Base-by-base conservation (phyloP, 2,888 invertebrate species). In the Trissolcus japonicus region DNA sequence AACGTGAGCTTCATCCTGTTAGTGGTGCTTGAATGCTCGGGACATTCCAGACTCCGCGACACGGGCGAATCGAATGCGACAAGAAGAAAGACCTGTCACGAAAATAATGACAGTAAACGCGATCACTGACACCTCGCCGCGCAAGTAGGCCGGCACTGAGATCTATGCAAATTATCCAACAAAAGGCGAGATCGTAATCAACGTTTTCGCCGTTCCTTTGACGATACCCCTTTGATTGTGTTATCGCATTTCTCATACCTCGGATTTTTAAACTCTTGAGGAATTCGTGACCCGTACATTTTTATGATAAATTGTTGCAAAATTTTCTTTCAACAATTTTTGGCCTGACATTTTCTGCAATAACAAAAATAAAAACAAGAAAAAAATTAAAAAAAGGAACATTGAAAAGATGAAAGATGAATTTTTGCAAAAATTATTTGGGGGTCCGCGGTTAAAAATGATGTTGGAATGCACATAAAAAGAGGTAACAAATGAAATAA, bases 81-180 rank as follows among this genome's bases (percentile, higher is more conserved):
- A 69, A 50, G 75, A 74, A 74, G 62, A 74, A 62, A 74, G 74
- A 67, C 56, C 61, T 53, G 67, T 62, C 57, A 62, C 19, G 62
- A 56, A 60, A 73, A 66, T 73, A 55, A 73, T 61, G 35, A 61
- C 50, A 29, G 29, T 66, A 61, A 66, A 66, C 54, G 66, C 25
- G n/a, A 69, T 50, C 56, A 41, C 50, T 25, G 19, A 53, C 51
- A 56, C 59, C 19, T 17, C 25, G 25, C 16, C 13, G 54, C 65
- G 43, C 57, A 73, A 61, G 55, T 66, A 61, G 73, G 9, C 17
- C 66, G 66, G 56, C 50, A 3, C 60, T 73, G 66, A 66, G 61
- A 66, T 51, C 73, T 66, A 61, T 73, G 73, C 73, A 73, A 66
- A 73, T 72, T 55, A 57, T 61, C 51, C 9, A 41, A 66, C 73